Evolutionary conservation across 2,113 vertebrate species (phyloP).

Genomic region (Strix aluco): DNA sequence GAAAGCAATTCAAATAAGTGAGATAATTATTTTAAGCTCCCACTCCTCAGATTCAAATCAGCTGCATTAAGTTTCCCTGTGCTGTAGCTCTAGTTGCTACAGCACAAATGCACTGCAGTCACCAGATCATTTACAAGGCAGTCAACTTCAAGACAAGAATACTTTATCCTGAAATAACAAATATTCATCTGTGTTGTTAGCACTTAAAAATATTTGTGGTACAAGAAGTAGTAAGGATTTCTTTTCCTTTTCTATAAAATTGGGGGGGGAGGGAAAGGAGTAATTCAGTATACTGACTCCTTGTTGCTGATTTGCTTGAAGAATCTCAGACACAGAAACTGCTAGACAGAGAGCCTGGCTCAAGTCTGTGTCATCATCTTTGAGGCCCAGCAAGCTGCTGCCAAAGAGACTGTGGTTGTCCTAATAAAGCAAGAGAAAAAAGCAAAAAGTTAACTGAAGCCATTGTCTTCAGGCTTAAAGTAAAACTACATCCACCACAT

Average conservation of each 20-base stretch:
- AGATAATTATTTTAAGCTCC: not conserved
- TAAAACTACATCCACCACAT: not conserved
- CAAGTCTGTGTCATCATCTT: conserved; percentile 94
- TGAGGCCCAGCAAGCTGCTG: conserved; percentile 92
- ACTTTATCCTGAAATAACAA: not conserved
- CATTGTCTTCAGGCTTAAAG: not conserved
- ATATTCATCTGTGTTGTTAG: not conserved
- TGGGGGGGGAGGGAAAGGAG: accelerated
- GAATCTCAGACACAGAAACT: conserved; percentile 94
- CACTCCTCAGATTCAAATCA: not conserved
- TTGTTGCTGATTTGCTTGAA: conserved; percentile 96
- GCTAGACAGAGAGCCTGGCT: conserved; percentile 96
- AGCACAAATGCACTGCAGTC: not conserved
- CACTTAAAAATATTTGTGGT: not conserved
- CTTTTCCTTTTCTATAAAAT: not conserved
- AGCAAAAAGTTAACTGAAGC: not conserved
- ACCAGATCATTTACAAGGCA: not conserved
- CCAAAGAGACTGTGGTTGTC: conserved; percentile 97
- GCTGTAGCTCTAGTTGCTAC: not conserved
- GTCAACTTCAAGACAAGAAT: not conserved
- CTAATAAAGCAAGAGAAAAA: conserved; percentile 61
- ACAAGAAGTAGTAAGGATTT: not conserved
- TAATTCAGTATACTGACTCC: conserved; percentile 77
- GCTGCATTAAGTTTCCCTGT: not conserved
- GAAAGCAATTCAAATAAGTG: not conserved